Conservation (phyloP, 1,140 invertebrate species). For the Leptinotarsa texana region DNA sequence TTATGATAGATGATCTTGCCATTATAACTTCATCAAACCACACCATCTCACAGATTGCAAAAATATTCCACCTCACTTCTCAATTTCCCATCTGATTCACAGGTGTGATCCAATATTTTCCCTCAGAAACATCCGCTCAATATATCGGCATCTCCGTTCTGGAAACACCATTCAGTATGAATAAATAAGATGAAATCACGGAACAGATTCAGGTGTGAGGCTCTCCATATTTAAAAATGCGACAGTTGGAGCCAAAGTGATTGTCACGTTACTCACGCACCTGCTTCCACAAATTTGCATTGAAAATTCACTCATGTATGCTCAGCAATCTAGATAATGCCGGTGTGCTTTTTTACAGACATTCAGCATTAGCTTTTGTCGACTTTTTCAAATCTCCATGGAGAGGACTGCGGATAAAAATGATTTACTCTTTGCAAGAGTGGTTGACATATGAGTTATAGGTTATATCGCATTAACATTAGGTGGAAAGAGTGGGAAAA, state of each 20-base stretch:
- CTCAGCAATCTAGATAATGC: constrained; percentile 1
- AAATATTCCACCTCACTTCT: too few relatives aligned
- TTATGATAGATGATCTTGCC: too few relatives aligned
- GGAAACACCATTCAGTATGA: too few relatives aligned
- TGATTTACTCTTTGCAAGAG: background rate
- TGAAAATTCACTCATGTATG: background rate
- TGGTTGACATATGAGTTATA: background rate
- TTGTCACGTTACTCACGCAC: constrained; percentile 1
- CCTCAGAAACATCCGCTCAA: too few relatives aligned
- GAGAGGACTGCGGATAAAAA: background rate
- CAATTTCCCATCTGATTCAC: too few relatives aligned
- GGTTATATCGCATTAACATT: background rate
- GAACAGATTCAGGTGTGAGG: constrained; percentile 5
- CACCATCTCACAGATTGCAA: too few relatives aligned
- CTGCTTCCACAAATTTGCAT: background rate
- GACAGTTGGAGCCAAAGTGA: constrained; percentile 1
- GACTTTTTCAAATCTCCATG: constrained; percentile 2
- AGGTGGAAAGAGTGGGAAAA: too few relatives aligned
- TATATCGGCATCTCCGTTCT: too few relatives aligned
- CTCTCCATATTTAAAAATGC: background rate
- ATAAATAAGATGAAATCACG: background rate
- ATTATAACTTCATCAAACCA: too few relatives aligned
- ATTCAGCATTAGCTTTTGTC: constrained; percentile 2
- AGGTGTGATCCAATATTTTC: too few relatives aligned
- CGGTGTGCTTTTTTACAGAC: background rate